These are phyloP conservation scores for Dolichoris vasculosae DNA, from an alignment of 1,140 invertebrate genomes.

Conservation along the genomic window DNA sequence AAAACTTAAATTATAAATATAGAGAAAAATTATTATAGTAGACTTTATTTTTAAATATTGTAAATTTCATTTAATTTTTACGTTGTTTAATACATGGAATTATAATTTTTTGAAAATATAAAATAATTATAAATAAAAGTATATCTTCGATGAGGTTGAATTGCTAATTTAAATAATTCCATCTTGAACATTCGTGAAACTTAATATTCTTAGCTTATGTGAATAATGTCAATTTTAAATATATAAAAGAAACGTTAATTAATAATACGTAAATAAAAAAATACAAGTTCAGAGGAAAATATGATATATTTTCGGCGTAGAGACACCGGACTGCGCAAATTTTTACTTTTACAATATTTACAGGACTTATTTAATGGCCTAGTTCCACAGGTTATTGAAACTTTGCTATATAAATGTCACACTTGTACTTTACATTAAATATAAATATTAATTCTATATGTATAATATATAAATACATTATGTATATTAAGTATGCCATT, in stretches of 20 bases:
- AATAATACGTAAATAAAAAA: slow-evolving; percentile 30
- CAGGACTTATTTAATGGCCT: slow-evolving; percentile 57
- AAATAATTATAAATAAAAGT: not conserved
- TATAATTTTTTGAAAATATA: not conserved
- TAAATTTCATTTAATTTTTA: no score
- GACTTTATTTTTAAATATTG: no score
- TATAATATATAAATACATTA: slow-evolving; percentile 48
- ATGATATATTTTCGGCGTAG: slow-evolving; percentile 67
- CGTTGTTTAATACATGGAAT: no score
- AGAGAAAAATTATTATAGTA: no score
- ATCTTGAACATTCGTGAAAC: not conserved
- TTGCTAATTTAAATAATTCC: not conserved
- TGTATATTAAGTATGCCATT: slow-evolving; percentile 49
- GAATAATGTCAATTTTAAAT: not conserved
- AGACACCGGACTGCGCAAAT: slow-evolving; percentile 50
- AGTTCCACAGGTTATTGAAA: slow-evolving; percentile 52
- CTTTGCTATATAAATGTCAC: slow-evolving; percentile 53
- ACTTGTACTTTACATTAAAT: slow-evolving; percentile 55
- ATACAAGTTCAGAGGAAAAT: slow-evolving; percentile 65
- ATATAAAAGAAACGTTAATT: not conserved
- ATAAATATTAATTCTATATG: slow-evolving; percentile 49
- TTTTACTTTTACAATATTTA: slow-evolving; percentile 67
- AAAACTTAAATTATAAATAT: no score
- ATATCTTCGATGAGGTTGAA: not conserved
- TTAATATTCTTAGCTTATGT: not conserved